Conservation (phyloP, 2,888 invertebrate genomes). For the Caenorhabditis sp. region DNA sequence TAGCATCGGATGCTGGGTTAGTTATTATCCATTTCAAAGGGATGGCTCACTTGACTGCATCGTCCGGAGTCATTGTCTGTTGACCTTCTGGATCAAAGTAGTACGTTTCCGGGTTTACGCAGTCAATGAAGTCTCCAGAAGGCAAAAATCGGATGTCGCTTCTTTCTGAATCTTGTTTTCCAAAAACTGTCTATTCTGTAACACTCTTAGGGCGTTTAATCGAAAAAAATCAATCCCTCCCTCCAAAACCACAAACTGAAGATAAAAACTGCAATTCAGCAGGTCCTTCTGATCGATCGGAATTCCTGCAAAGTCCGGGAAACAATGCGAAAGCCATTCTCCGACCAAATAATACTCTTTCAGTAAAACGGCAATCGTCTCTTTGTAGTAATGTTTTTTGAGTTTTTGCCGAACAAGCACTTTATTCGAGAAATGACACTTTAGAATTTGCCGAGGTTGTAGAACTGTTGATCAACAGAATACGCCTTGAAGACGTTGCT, state of each 20-base stretch:
- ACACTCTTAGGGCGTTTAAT: no score
- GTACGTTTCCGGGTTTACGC: conserved; percentile 38
- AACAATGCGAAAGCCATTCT: conserved; percentile 57
- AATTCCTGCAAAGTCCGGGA: conserved; percentile 45
- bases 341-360: conserved; percentile 57
- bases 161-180: conserved; percentile 17
- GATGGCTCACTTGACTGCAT: conserved; percentile 27
- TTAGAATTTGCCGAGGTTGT: conserved; percentile 1
- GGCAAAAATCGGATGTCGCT: conserved; percentile 39
- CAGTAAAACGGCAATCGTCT: conserved; percentile 52
- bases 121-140: conserved; percentile 40
- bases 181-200: no score
- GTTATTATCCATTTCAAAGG: no score
- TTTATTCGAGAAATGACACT: not conserved
- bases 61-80: conserved; percentile 38
- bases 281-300: conserved; percentile 56
- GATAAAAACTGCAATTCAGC: conserved; percentile 57
- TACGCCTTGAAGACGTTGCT: conserved; percentile 33
- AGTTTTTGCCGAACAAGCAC: no score
- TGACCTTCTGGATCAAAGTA: conserved; percentile 35
- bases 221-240: no score
- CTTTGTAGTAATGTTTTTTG: no score
- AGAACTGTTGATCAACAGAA: conserved; percentile 32
- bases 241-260: conserved; percentile 61
- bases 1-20: conserved; percentile 43